Evolutionary conservation across 2,888 invertebrate species (phyloP).

Genomic region (Liodrosophila aerea): DNA sequence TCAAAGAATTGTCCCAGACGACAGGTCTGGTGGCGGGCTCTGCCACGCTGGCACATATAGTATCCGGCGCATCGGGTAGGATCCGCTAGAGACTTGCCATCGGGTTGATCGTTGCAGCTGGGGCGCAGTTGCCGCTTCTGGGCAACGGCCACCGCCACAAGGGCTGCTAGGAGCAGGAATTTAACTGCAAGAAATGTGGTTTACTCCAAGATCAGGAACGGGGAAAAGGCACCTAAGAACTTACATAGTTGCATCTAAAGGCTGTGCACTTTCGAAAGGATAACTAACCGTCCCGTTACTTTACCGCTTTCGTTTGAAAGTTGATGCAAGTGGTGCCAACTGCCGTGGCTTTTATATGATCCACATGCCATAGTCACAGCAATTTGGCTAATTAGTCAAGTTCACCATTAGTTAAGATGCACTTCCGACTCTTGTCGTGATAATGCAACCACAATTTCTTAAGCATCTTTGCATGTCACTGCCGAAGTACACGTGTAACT

Average conservation of each 20-base stretch:
- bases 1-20: constrained; percentile 34
- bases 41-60: constrained; percentile 35
- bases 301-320: constrained; percentile 41
- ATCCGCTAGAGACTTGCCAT: constrained; percentile 34
- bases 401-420: not conserved
- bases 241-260: constrained; percentile 57
- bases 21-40: constrained; percentile 36
- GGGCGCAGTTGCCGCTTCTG: constrained; percentile 23
- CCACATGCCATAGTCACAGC: not conserved
- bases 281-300: constrained; percentile 52
- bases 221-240: constrained; percentile 25
- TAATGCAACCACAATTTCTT: constrained; percentile 1
- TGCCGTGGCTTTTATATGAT: constrained; percentile 50
- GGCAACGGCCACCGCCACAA: constrained; percentile 21
- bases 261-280: constrained; percentile 33
- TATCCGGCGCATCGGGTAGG: constrained; percentile 32
- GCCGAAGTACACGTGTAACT: not conserved
- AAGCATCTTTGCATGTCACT: constrained; percentile 6
- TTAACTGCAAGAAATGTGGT: not conserved
- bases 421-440: not conserved
- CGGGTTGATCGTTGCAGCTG: constrained; percentile 27
- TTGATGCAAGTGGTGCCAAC: constrained; percentile 7
- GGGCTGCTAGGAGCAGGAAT: constrained; percentile 33
- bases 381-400: not conserved
- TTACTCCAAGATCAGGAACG: not conserved